Base-by-base conservation (phyloP, 1,140 invertebrate species). In the Drosophila aff. region DNA sequence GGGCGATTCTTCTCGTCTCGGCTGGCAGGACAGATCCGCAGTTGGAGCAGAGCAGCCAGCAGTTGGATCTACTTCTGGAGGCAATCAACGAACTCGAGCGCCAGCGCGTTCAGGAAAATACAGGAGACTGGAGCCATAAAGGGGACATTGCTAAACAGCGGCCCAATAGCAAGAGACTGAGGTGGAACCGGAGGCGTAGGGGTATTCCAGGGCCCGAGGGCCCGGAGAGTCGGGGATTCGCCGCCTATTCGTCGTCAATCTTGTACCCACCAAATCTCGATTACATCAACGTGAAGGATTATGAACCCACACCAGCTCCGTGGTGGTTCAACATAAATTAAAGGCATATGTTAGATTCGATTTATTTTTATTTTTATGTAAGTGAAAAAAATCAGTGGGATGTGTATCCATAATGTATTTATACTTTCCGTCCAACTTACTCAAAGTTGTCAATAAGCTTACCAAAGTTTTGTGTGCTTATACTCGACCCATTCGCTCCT, bases 301-400 rank as follows among this genome's bases (percentile, higher is more conserved):
- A 72, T 15, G 28, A 33, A 0, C 46, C 53, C 0, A 38, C 50
- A 0, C 52, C 69, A 0, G n/a, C 53, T 2, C 44, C 76, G 0
- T 85, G 83, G 82, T 86, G 82, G 83, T 82, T 60, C 8, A 67
- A 76, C n/a, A 53, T 16, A 26, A 16, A 36, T 10, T 18, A n/a
- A n/a, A 15, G 11, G n/a, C 3, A 9, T 9, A 21, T 18, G 26
- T 21, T 55, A 18, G 6, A 13, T 16, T 8, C 4, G 43, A 18
- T 44, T 60, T 38, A 21, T 65, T 58, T 59, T 53, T 44, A 7
- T n/a, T 18, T 23, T 28, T 28, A 15, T 53, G 23, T 44, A 9
- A 71, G 33, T 33, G 9, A 4, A 18, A 53, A 53, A 53, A 18
- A 4, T 7, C 46, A 8, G 46, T 9, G 23, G 26, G 28, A 4